Conservation (phyloP, 2,888 invertebrate species). For the Hypselothyrea guttata region DNA sequence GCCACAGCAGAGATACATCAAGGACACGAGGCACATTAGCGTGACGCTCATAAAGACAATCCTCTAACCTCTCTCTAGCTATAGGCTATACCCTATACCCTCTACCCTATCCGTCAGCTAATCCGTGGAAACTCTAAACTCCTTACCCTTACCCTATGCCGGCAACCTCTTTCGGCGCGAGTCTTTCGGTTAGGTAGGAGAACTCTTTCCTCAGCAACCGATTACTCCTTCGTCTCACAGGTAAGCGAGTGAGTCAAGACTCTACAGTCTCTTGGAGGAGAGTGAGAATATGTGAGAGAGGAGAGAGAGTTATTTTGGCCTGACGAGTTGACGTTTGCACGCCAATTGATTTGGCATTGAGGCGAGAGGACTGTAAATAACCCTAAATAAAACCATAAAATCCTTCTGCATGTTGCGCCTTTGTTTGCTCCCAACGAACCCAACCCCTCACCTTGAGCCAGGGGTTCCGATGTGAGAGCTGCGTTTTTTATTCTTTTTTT, state of each 20-base stretch:
- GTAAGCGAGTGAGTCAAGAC: constrained; percentile 24
- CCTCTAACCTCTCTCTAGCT: constrained; percentile 18
- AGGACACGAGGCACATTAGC: constrained; percentile 70
- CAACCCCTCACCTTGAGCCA: constrained; percentile 61
- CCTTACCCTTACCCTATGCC: too few relatives aligned
- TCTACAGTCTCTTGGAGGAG: neutral
- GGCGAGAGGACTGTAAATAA: constrained; percentile 63
- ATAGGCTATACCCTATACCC: too few relatives aligned
- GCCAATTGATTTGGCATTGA: constrained; percentile 76
- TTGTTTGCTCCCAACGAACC: constrained; percentile 37
- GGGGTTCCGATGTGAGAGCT: constrained; percentile 11
- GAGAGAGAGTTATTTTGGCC: constrained; percentile 1
- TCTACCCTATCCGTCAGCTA: constrained; percentile 28
- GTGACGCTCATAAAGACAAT: constrained; percentile 61
- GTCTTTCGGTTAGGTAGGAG: constrained; percentile 44
- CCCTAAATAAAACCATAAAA: constrained; percentile 81
- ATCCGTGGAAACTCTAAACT: constrained; percentile 74
- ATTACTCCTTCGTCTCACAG: constrained; percentile 48
- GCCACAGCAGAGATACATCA: constrained; percentile 47
- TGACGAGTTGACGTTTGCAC: constrained; percentile 68
- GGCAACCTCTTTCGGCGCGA: constrained; percentile 75
- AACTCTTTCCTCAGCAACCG: constrained; percentile 62
- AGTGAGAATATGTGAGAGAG: neutral
- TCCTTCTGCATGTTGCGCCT: constrained; percentile 78
- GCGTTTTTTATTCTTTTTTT: constrained; percentile 40